Base-by-base conservation (phyloP, 1,140 invertebrate genomes). In the Magallana ariakensis region DNA sequence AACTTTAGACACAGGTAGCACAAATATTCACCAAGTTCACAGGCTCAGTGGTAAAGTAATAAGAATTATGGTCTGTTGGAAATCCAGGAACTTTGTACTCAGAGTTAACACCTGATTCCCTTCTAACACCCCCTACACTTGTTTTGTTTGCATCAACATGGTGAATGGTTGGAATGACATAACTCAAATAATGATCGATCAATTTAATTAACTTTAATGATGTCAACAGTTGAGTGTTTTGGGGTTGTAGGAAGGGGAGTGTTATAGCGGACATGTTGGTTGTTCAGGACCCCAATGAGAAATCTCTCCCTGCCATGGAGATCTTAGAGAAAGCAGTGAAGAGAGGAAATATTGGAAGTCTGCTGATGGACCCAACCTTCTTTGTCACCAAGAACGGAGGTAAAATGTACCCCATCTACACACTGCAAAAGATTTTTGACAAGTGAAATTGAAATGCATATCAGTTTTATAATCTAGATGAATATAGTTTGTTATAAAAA, bases 331-430 rank as follows among this genome's bases (percentile, higher is more conserved):
- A 82, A 16, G 54, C 54, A 0, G 46, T 82, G 55, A 9, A 54
- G 55, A 54, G 54, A 15, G 80, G 80, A n/a, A 54, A 82, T n/a
- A n/a, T 82, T 5, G 80, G 80, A 9, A 26, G 46, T 15, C 80
- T 82, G 7, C 3, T 55, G 0, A 19, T 82, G 46, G 54, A 82
- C n/a, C 80, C 80, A 19, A n/a, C 80, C 33, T 82, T 55, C 46
- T 82, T 82, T 82, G 46, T 82, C 16, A 22, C 46, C 53, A 82
- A 22, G 19, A 26, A 82, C 7, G 80, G 80, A 82, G 80, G 80
- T 82, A 82, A 11, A n/a, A 54, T 46, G 19, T 16, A 19, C 60
- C 60, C 33, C n/a, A n/a, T n/a, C n/a, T n/a, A n/a, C n/a, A n/a
- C n/a, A n/a, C n/a, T n/a, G n/a, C n/a, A n/a, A n/a, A n/a, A 46